Evolutionary conservation across 2,888 invertebrate genomes (phyloP), one percentile per base, ranked within the genome.

Genomic region (Coremacera marginata): DNA sequence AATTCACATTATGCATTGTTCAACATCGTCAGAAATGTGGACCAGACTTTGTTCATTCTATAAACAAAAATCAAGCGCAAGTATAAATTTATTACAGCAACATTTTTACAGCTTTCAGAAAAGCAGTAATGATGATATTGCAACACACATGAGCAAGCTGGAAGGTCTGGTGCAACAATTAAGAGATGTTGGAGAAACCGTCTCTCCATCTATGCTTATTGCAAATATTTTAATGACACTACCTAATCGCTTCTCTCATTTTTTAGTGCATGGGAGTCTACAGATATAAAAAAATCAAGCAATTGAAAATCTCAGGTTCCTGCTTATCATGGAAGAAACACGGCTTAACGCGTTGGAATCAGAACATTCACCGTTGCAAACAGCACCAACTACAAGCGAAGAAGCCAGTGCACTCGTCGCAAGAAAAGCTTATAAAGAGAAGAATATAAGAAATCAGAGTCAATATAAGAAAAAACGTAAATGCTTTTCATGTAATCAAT

Each of bases 11-110:
- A 78, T 81, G 25, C 76, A 78, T 51, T 80, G 79, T 67, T 34
- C 34, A 52, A n/a, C n/a, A n/a, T n/a, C n/a, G n/a, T n/a, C n/a
- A n/a, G n/a, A n/a, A n/a, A n/a, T n/a, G n/a, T n/a, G 78, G 81
- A n/a, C 52, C n/a, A 80, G 78, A 37, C 68, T 81, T 11, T 27
- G 73, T 14, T 70, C 51, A 11, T 37, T 87, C 25, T 68, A 68
- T 0, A 86, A 87, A 70, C 84, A 85, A 73, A 86, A 84, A 77
- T 79, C 83, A 84, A 78, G 78, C 83, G 83, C 83, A 3, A 85
- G 79, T 57, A 77, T 87, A 3, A 84, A 86, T 80, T 80, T 85
- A 19, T 31, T 86, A 0, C 87, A 86, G 55, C 84, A 86, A 63
- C 72, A 82, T 8, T 82, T 81, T 76, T 62, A 77, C 49, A 49